Percentiles rank a stretch among this genome's conserved stretches.
Conservation (phyloP, 2,888 invertebrate species). For the Eristalis intricaria region DNA sequence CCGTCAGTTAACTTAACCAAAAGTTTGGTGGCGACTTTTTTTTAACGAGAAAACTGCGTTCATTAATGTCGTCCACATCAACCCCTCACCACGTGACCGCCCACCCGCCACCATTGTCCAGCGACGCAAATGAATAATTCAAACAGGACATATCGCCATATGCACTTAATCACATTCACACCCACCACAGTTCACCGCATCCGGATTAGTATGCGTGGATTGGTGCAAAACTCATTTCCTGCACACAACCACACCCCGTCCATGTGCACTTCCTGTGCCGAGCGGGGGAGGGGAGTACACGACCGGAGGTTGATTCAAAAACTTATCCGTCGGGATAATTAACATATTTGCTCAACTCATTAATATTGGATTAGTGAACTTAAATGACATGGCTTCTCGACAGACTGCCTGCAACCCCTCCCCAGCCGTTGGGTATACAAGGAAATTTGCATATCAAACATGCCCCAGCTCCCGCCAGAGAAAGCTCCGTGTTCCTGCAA, state of each 20-base stretch:
- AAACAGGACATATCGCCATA: neutral
- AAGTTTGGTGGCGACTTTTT: constrained; percentile 90
- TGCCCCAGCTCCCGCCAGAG: neutral
- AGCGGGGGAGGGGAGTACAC: too few relatives aligned
- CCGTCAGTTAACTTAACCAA: constrained; percentile 92
- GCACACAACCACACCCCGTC: neutral
- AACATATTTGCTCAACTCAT: constrained; percentile 54
- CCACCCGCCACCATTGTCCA: too few relatives aligned
- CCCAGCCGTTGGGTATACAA: neutral
- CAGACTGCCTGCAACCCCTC: too few relatives aligned
- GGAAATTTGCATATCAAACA: neutral
- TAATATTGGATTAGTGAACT: constrained; percentile 57
- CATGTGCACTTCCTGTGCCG: neutral
- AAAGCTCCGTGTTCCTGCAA: neutral
- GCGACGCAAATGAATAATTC: neutral
- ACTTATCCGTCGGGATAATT: constrained; percentile 20
- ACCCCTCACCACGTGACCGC: too few relatives aligned
- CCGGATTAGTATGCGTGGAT: neutral
- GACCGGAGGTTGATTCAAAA: constrained; percentile 3
- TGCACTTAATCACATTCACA: neutral
- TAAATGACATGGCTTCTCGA: constrained; percentile 12
- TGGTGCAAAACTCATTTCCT: constrained; percentile 1
- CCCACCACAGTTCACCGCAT: neutral
- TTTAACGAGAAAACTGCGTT: too few relatives aligned
- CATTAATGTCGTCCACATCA: too few relatives aligned